Percentiles rank a stretch among this genome's conserved stretches.
Evolutionary conservation across 1,140 invertebrate species (phyloP).

Genomic region (Cyrtorhinus lividipennis): DNA sequence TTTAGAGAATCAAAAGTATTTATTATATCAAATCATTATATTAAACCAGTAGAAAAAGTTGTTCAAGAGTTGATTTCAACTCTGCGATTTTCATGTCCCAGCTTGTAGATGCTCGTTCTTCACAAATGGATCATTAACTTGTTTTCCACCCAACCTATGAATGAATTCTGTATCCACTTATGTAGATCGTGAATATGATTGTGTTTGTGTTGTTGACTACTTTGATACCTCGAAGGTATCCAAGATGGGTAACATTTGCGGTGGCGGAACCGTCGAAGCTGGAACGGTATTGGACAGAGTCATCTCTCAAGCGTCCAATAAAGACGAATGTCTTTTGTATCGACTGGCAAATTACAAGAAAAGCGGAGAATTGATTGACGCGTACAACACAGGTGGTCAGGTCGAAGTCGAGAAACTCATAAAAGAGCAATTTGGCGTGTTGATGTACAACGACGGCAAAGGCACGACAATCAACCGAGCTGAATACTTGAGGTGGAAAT

Average conservation of each 20-base stretch:
- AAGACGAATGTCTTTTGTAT: conserved; percentile 73
- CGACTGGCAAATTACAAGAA: conserved; percentile 80
- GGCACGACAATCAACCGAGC: conserved; percentile 73
- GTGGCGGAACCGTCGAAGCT: conserved; percentile 31
- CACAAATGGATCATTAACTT: too few relatives aligned
- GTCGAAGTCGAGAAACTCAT: conserved; percentile 72
- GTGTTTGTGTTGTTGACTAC: too few relatives aligned
- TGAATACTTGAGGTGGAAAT: conserved; percentile 87
- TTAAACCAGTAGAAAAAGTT: too few relatives aligned
- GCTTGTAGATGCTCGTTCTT: too few relatives aligned
- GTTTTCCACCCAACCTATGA: too few relatives aligned
- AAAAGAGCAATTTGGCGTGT: conserved; percentile 68
- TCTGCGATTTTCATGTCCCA: too few relatives aligned
- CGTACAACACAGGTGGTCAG: conserved; percentile 67
- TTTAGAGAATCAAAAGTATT: too few relatives aligned
- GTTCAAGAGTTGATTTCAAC: too few relatives aligned
- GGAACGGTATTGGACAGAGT: conserved; percentile 72
- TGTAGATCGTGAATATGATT: too few relatives aligned
- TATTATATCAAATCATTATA: too few relatives aligned
- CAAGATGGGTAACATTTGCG: conserved; percentile 21
- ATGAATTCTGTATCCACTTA: too few relatives aligned
- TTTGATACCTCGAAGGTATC: too few relatives aligned
- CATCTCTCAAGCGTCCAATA: conserved; percentile 66
- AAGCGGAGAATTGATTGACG: conserved; percentile 68
- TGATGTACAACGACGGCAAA: conserved; percentile 81